Base-by-base conservation (phyloP, 1,140 invertebrate species). In the Calliopsis andreniformis region DNA sequence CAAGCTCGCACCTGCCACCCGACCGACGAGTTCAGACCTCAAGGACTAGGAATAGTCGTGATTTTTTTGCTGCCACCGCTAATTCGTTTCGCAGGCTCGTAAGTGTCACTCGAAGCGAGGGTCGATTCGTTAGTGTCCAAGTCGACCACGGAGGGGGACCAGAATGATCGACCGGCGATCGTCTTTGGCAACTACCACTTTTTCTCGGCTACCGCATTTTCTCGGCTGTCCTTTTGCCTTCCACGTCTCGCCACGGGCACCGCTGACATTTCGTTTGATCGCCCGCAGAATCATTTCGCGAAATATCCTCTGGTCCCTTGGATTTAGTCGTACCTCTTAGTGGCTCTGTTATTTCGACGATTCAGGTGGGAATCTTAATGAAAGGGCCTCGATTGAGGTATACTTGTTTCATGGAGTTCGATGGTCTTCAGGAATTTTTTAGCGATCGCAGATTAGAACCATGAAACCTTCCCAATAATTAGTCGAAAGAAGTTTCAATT, bases 21-120 rank as follows among this genome's bases (percentile, higher is more conserved):
- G 25, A 64, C 69, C 76, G 70, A 70, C 75, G 45, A 35, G 68
- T 32, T 30, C 35, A 10, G 61, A 42, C 63, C 75, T 83, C 85
- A 71, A 84, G 85, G 78, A 82, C 83, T 90, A 90, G 89, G 79
- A 87, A 88, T 89, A 89, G 87, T 70, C 62, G 56, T 71, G 61
- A 68, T 78, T 79, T 89, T 83, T 86, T 89, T 87, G 81, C 64
- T 61, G 58, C 56, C 64, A 56, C 43, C 55, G 76, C 80, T 84
- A 87, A 87, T 87, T 86, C 76, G 75, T 86, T 85, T 83, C 80
- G 82, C 84, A 71, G 75, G 70, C 62, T 66, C 59, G 55, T 45
- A 51, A 67, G 55, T 86, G 86, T 89, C 86, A 89, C 85, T 87
- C 88, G 87, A 84, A 82, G 72, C 77, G 80, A 84, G 78, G 76